A percentile compares a stretch with the other conserved stretches of the same genome.
Conservation (phyloP, 2,113 vertebrate genomes). For the Alces alces region DNA sequence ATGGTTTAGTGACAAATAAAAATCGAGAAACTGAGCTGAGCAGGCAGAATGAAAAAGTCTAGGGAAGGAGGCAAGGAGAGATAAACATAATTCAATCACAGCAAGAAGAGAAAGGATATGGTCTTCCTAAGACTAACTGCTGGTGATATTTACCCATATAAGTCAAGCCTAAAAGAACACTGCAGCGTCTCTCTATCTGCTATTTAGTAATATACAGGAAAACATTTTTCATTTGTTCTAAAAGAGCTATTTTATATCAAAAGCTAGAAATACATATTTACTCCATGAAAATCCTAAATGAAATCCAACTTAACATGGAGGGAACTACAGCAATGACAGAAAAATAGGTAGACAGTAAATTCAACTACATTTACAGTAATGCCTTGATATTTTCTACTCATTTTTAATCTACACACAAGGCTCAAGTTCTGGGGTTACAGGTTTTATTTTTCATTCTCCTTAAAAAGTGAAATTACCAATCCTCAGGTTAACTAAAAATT, state of each 20-base stretch:
- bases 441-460: slow-evolving; percentile 28
- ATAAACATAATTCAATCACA: background rate
- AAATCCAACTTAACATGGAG: slow-evolving; percentile 29
- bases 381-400: background rate
- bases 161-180: slow-evolving; percentile 20
- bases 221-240: slow-evolving; percentile 41
- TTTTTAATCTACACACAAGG: slow-evolving; percentile 36
- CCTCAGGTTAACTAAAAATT: slow-evolving; percentile 32
- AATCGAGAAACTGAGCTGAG: background rate
- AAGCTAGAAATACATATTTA: slow-evolving; percentile 42
- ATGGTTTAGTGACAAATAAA: background rate
- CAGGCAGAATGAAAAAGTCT: slow-evolving; percentile 11
- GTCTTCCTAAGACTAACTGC: background rate
- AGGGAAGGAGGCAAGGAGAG: background rate
- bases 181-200: background rate
- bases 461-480: background rate
- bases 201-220: slow-evolving; percentile 24
- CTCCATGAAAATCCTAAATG: slow-evolving; percentile 30
- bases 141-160: background rate
- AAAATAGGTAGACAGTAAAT: background rate
- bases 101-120: background rate
- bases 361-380: slow-evolving; percentile 4
- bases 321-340: background rate
- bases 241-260: slow-evolving; percentile 46
- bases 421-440: background rate